Conservation (phyloP, 1,140 invertebrate species). For the Bilobella aurantiaca region DNA sequence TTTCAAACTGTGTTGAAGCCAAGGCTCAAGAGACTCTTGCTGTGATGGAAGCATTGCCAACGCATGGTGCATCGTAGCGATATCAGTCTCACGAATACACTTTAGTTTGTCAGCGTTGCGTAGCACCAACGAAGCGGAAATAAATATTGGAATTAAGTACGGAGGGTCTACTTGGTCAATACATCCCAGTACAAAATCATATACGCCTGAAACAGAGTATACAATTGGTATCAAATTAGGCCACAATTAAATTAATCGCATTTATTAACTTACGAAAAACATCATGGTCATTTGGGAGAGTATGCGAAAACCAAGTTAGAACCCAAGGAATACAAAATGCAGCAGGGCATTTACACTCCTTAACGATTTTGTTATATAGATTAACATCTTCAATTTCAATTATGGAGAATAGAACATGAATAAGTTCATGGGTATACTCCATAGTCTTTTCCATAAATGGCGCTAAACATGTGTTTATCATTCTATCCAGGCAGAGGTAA, state of each 20-base stretch:
- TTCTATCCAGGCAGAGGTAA: conserved; percentile 28
- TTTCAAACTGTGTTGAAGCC: conserved; percentile 26
- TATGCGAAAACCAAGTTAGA: conserved; percentile 34
- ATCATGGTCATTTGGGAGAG: conserved; percentile 29
- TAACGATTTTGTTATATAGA: conserved; percentile 31
- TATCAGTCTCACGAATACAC: conserved; percentile 22
- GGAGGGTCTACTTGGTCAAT: conserved; percentile 17
- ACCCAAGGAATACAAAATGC: conserved; percentile 34
- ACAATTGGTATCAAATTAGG: neutral
- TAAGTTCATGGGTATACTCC: conserved; percentile 30
- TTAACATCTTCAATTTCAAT: conserved; percentile 27
- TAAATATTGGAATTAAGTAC: conserved; percentile 28
- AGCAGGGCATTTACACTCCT: conserved; percentile 29
- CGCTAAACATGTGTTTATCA: conserved; percentile 22
- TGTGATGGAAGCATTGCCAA: conserved; percentile 24
- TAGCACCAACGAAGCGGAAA: conserved; percentile 27
- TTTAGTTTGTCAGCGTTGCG: conserved; percentile 21
- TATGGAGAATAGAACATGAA: conserved; percentile 29
- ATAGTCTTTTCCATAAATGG: conserved; percentile 34
- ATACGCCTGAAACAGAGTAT: conserved; percentile 22
- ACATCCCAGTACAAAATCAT: conserved; percentile 32
- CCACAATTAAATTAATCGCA: conserved; percentile 3
- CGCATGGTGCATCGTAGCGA: conserved; percentile 31
- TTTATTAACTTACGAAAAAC: conserved; percentile 29
- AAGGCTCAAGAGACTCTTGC: conserved; percentile 23